Percentiles rank a stretch among this genome's conserved stretches.
These are phyloP conservation scores for Scaptomyza reducta DNA, from an alignment of 2,888 invertebrate species.

Conservation along the genomic window DNA sequence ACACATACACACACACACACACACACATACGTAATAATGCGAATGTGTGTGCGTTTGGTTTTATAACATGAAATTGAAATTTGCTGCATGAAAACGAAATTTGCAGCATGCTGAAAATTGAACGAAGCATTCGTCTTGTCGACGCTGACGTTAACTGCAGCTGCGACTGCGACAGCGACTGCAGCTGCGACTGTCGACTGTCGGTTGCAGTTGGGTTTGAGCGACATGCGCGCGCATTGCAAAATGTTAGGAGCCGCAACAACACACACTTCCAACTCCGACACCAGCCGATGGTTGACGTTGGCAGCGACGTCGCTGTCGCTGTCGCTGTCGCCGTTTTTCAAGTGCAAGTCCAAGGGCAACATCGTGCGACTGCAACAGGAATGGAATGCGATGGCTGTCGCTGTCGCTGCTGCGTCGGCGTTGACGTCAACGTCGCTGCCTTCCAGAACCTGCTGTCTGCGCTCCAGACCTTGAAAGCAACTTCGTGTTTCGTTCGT, in stretches of 20 bases:
- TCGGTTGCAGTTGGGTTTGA: slow-evolving; percentile 43
- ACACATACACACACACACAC: background rate
- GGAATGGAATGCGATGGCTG: slow-evolving; percentile 54
- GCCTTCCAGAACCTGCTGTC: slow-evolving; percentile 63
- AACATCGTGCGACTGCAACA: slow-evolving; percentile 67
- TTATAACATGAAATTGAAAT: slow-evolving; percentile 79
- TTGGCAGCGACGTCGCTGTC: slow-evolving; percentile 10
- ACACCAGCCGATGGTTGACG: slow-evolving; percentile 26
- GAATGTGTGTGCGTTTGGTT: slow-evolving; percentile 41
- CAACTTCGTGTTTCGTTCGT: slow-evolving; percentile 63
- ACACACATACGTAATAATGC: slow-evolving; percentile 21
- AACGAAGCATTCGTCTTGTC: slow-evolving; percentile 41
- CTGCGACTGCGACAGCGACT: slow-evolving; percentile 7
- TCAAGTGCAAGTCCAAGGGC: slow-evolving; percentile 84
- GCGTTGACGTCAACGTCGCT: slow-evolving; percentile 27
- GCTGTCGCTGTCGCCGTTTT: slow-evolving; percentile 45
- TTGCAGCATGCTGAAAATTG: slow-evolving; percentile 70
- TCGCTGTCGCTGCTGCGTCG: slow-evolving; percentile 16
- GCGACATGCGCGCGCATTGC: slow-evolving; percentile 69
- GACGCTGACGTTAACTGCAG: slow-evolving; percentile 1
- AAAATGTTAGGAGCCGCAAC: slow-evolving; percentile 25
- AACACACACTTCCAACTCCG: slow-evolving; percentile 45
- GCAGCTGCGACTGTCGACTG: slow-evolving; percentile 3
- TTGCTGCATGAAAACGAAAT: slow-evolving; percentile 79
- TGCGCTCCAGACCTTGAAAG: slow-evolving; percentile 81